Evolutionary conservation across 2,888 invertebrate species (phyloP).

Genomic region (Pandemis corylana): DNA sequence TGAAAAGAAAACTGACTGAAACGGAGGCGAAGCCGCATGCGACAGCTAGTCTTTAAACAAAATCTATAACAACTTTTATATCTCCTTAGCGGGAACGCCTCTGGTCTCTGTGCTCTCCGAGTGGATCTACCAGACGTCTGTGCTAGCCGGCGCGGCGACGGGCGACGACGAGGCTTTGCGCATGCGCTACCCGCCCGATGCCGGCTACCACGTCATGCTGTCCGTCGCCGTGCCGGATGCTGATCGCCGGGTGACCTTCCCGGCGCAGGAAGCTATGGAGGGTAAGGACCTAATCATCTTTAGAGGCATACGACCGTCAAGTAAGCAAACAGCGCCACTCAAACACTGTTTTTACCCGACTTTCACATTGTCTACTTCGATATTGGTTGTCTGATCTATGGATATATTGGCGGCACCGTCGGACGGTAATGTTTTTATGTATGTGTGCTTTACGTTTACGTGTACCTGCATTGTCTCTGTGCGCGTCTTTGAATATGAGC

Average conservation of each 20-base stretch:
- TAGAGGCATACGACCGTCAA: too few relatives aligned
- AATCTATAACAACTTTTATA: not conserved
- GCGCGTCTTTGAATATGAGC: too few relatives aligned
- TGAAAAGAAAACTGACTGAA: not conserved
- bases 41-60: not conserved
- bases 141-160: slow-evolving; percentile 69
- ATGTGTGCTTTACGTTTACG: too few relatives aligned
- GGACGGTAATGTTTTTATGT: too few relatives aligned
- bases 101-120: slow-evolving; percentile 80
- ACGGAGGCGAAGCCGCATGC: too few relatives aligned
- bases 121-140: slow-evolving; percentile 82
- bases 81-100: slow-evolving; percentile 72
- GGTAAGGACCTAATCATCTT: slow-evolving; percentile 61
- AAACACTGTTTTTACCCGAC: too few relatives aligned
- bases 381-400: too few relatives aligned
- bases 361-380: too few relatives aligned
- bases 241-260: slow-evolving; percentile 88
- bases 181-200: slow-evolving; percentile 68
- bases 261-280: slow-evolving; percentile 88
- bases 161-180: slow-evolving; percentile 65
- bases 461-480: too few relatives aligned
- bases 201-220: slow-evolving; percentile 86
- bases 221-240: slow-evolving; percentile 93
- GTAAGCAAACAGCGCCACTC: too few relatives aligned
- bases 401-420: too few relatives aligned